Conservation (phyloP, 1,140 invertebrate species). For the Batillaria attramentaria region DNA sequence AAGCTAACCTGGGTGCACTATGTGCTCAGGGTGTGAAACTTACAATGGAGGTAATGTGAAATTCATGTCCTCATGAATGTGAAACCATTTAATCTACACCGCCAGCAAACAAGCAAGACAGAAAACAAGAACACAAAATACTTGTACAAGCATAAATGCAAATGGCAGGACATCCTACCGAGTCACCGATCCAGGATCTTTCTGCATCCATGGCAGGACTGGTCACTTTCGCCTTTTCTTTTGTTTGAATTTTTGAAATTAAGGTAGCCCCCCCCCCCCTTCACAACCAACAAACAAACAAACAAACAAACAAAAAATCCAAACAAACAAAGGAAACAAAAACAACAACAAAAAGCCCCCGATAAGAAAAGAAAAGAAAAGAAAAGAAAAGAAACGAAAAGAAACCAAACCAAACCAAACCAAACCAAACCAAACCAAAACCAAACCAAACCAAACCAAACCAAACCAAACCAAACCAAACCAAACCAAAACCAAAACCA, state of each 20-base stretch:
- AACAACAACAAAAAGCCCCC: no score
- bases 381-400: not conserved
- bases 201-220: no score
- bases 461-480: not conserved
- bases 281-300: no score
- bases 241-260: no score
- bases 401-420: not conserved
- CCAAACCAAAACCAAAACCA: not conserved
- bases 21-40: not conserved
- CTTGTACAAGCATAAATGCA: not conserved
- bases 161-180: not conserved
- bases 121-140: not conserved
- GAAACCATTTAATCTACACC: not conserved
- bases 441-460: not conserved
- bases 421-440: not conserved
- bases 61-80: not conserved
- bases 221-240: no score
- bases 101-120: not conserved
- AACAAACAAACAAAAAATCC: no score
- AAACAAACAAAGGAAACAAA: no score
- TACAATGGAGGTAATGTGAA: not conserved
- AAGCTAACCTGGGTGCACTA: not conserved
- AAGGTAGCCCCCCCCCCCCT: no score
- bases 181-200: no score
- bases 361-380: no score